phyloP scores from a whole-genome alignment of 2,797 vertebrate genomes.

The Chiroxiphia lanceolata region DNA sequence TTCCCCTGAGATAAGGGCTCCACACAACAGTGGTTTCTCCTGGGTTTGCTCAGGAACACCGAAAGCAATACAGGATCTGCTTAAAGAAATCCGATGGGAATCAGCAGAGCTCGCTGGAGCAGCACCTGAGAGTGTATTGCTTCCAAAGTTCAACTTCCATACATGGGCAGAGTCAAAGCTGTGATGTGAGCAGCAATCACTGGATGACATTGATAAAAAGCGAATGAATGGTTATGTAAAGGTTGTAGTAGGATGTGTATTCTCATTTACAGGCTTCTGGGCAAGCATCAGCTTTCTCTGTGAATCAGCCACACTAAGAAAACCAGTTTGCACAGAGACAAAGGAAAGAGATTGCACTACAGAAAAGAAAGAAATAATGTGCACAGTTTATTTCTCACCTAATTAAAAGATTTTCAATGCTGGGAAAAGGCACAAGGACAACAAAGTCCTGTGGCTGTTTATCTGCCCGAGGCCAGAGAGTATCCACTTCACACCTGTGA shows the following conservation, averaged over 20 bases:
- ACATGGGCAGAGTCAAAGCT: neutral
- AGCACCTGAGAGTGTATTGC: neutral
- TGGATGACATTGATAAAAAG: neutral
- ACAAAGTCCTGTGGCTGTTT: neutral
- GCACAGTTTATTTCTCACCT: neutral
- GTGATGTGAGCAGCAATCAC: neutral
- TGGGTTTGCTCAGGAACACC: neutral
- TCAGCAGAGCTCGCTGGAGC: neutral
- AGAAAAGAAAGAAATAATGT: neutral
- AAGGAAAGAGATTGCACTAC: neutral
- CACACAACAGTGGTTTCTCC: neutral
- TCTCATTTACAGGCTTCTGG: neutral
- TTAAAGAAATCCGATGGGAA: neutral
- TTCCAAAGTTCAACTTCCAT: conserved; percentile 24
- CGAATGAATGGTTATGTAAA: neutral
- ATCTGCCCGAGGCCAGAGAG: neutral
- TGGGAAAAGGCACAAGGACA: neutral
- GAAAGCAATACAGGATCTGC: neutral
- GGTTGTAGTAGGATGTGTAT: neutral
- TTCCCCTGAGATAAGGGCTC: conserved; percentile 4
- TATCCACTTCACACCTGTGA: conserved; percentile 15
- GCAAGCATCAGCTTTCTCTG: neutral
- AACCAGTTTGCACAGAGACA: neutral
- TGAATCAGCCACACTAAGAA: neutral
- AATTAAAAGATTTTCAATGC: neutral